phyloP scores from a whole-genome alignment of 2,113 vertebrate species.

The Axis porcinus region DNA sequence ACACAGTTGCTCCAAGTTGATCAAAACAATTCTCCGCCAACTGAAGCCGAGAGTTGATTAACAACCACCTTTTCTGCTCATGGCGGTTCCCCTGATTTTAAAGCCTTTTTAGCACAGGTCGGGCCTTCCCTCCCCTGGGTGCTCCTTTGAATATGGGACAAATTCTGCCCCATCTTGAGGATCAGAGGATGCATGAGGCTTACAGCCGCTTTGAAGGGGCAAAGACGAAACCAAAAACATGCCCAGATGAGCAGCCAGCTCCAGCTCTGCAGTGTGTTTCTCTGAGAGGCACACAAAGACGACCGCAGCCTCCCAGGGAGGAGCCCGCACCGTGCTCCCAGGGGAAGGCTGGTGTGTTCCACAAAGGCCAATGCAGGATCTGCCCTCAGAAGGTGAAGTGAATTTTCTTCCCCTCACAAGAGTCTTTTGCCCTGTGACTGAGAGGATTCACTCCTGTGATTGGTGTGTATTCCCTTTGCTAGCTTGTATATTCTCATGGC shows the following conservation, averaged over 20 bases:
- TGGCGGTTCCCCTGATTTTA: neutral
- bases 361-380: neutral
- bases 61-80: neutral
- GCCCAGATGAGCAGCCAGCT: neutral
- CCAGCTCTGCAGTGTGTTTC: fast-evolving
- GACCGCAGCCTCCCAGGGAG: neutral
- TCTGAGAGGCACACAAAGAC: fast-evolving
- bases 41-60: neutral
- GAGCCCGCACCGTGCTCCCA: fast-evolving
- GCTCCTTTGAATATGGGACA: neutral
- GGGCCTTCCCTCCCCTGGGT: neutral
- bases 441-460: neutral
- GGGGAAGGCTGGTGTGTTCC: neutral
- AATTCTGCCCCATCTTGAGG: neutral
- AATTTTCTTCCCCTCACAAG: neutral
- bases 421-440: neutral
- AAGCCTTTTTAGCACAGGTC: neutral
- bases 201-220: neutral
- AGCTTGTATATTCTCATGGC: constrained; percentile 2
- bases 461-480: neutral
- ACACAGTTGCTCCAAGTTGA: neutral
- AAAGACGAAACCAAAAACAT: neutral
- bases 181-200: neutral
- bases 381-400: neutral
- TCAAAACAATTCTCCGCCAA: neutral